Evolutionary conservation across 1,140 invertebrate species (phyloP).

Genomic region (Drosophila busckii): DNA sequence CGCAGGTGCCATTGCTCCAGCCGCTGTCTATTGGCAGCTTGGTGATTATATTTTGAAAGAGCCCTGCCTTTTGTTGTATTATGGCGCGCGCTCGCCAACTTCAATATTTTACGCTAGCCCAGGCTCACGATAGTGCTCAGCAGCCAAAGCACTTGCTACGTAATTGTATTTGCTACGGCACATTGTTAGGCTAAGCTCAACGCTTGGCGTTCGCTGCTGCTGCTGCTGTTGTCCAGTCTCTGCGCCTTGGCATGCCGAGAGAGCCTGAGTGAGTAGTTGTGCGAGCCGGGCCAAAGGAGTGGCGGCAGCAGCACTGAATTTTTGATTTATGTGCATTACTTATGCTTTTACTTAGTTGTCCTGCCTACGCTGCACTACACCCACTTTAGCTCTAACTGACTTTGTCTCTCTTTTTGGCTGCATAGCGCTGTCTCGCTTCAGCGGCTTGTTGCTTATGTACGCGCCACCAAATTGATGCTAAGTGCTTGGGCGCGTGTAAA

Average conservation of each 20-base stretch:
- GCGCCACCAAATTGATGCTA: conserved; percentile 74
- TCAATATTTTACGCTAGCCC: conserved; percentile 72
- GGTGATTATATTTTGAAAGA: too few relatives aligned
- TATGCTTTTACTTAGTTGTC: conserved; percentile 77
- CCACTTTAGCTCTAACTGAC: too few relatives aligned
- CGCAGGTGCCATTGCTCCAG: conserved; percentile 57
- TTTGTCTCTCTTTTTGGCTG: too few relatives aligned
- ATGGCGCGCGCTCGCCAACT: conserved; percentile 32
- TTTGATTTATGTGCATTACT: conserved; percentile 77
- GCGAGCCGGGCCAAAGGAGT: conserved; percentile 61
- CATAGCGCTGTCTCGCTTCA: too few relatives aligned
- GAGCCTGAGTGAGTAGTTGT: conserved; percentile 68
- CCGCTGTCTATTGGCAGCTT: neutral
- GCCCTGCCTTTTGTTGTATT: neutral
- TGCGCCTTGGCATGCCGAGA: neutral
- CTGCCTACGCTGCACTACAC: too few relatives aligned
- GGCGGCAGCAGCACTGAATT: conserved; percentile 63
- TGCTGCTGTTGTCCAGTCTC: neutral
- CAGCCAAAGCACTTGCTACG: conserved; percentile 53
- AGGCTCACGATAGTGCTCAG: conserved; percentile 67
- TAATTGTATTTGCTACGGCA: conserved; percentile 57
- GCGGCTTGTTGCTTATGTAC: conserved; percentile 57
- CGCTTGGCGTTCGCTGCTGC: neutral
- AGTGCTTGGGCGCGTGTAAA: conserved; percentile 71
- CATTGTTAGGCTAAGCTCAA: conserved; percentile 41